Evolutionary conservation across 2,797 vertebrate species (phyloP), one percentile per base, ranked within the genome.

Genomic region (Thaleichthys pacificus): DNA sequence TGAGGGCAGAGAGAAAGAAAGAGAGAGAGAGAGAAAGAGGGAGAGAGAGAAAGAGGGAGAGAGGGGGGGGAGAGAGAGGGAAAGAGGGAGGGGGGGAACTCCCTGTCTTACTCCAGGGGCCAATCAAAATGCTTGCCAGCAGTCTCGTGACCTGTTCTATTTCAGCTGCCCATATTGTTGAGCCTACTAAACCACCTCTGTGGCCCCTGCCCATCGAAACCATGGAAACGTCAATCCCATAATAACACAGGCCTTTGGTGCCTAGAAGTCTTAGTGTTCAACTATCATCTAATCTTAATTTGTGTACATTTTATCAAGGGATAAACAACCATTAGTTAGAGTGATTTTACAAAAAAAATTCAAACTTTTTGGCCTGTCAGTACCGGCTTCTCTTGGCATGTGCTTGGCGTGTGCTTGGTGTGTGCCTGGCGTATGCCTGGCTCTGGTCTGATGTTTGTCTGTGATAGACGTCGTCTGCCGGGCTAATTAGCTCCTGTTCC

Each of bases 61-160:
- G n/a, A n/a, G 66, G 56, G 67, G 19, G 38, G 28, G 35, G 32
- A 42, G 49, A 7, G 24, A 30, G 61, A 38, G 73, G 22, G 22
- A 70, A 77, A 24, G 24, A 24, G 24, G 24, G 24, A 24, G 60
- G 51, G 61, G 35, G 73, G 22, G 22, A 70, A 77, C 79, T 70
- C 69, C 24, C 79, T 82, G 75, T 70, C 82, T 78, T 75, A 15
- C 75, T 70, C 73, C 76, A 61, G 81, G 72, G 60, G 79, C 74
- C 69, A 66, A 32, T 68, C 61, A 82, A 68, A 62, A 49, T 3
- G 64, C 58, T 19, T 61, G 71, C 70, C 66, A 51, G 24, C 24
- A 71, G 79, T 89, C 89, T 91, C 65, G 82, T 91, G 90, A 90
- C 81, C 69, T 42, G 65, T 76, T 78, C 83, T 92, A 90, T 92